Percentiles rank a stretch among this genome's conserved stretches.
phyloP scores from a whole-genome alignment of 2,797 vertebrate genomes.

The Acrossocheilus wenchowensis region DNA sequence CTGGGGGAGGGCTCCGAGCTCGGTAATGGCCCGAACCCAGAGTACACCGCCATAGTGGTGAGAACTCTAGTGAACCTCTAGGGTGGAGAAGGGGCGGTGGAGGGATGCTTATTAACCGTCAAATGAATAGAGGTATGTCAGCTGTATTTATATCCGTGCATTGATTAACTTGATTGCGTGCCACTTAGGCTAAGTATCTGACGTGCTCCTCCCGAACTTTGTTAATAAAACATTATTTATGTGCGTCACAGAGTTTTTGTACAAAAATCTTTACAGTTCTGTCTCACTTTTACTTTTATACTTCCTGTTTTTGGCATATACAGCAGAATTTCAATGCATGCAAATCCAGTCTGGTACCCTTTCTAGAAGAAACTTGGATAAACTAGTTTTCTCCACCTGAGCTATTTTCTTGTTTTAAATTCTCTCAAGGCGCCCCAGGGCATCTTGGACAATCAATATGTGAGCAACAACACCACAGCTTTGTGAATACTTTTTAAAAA shows the following conservation, averaged over 20 bases:
- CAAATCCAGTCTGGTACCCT: not conserved
- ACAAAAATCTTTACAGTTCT: not conserved
- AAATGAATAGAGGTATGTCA: too few species aligned
- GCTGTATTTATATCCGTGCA: too few species aligned
- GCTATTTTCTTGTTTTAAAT: slow-evolving; percentile 57
- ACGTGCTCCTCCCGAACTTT: too few species aligned
- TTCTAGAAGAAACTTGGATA: slow-evolving; percentile 8
- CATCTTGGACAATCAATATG: slow-evolving; percentile 66
- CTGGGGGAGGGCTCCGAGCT: too few species aligned
- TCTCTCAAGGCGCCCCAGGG: slow-evolving; percentile 35
- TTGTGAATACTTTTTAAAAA: slow-evolving; percentile 59
- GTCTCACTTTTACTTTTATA: not conserved
- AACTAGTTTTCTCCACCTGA: slow-evolving; percentile 53
- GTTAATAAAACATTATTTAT: not conserved
- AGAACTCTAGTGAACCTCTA: too few species aligned
- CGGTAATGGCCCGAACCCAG: too few species aligned
- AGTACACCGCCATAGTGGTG: too few species aligned
- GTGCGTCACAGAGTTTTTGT: not conserved
- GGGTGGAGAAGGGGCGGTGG: too few species aligned
- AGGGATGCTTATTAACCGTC: too few species aligned
- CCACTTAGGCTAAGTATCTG: too few species aligned
- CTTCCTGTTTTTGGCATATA: not conserved
- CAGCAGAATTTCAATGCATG: slow-evolving; percentile 26
- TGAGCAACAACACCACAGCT: slow-evolving; percentile 59
- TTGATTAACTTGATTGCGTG: too few species aligned